These are phyloP conservation scores for Thalassophryne amazonica DNA, from an alignment of 2,797 vertebrate genomes.

Conservation along the genomic window DNA sequence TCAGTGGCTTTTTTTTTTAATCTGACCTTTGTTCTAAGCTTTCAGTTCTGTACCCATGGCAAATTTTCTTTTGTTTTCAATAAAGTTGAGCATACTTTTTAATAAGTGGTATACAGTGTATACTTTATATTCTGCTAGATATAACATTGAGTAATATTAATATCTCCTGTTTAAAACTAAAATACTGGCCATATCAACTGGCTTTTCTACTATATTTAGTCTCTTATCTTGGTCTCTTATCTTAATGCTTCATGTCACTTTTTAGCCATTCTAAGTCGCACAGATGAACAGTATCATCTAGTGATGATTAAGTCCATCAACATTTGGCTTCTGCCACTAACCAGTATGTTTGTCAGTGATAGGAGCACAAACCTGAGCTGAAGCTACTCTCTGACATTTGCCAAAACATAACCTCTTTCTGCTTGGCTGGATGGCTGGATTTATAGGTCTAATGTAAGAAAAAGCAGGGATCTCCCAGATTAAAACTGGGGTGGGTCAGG, in stretches of 20 bases:
- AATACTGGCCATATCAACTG: neutral
- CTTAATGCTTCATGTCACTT: slow-evolving; percentile 17
- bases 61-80: too few relatives aligned
- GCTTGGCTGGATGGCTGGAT: slow-evolving; percentile 51
- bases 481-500: slow-evolving; percentile 71
- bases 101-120: too few relatives aligned
- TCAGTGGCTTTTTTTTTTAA: too few relatives aligned
- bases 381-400: slow-evolving; percentile 60
- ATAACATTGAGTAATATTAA: too few relatives aligned
- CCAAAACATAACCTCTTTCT: slow-evolving; percentile 66
- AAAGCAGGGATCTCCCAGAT: slow-evolving; percentile 72
- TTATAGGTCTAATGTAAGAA: slow-evolving; percentile 70
- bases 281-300: neutral
- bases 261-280: slow-evolving; percentile 13
- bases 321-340: slow-evolving; percentile 47
- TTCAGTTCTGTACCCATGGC: too few relatives aligned
- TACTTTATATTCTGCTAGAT: too few relatives aligned
- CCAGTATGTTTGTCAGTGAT: slow-evolving; percentile 50
- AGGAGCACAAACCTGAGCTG: slow-evolving; percentile 40
- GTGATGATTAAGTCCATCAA: slow-evolving; percentile 48
- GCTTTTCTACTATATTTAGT: slow-evolving; percentile 11
- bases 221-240: slow-evolving; percentile 9
- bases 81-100: too few relatives aligned
- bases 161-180: slow-evolving; percentile 48
- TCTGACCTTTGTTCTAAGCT: too few relatives aligned